Percentiles rank a stretch among this genome's conserved stretches.
Conservation (phyloP, 2,797 vertebrate species). For the Acrossocheilus fasciatus region DNA sequence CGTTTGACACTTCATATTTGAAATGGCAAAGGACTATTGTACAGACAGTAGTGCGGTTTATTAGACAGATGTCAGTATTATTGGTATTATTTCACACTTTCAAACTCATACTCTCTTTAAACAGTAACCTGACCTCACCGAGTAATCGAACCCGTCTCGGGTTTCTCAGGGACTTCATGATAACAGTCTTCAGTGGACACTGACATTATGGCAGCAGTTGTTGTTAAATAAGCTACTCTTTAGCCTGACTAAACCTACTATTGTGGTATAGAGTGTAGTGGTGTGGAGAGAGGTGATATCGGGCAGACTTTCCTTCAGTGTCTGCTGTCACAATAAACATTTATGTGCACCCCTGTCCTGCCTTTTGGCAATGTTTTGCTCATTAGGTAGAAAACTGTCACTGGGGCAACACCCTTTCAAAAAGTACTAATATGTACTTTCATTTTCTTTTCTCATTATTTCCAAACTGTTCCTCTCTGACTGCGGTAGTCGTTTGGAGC, state of each 20-base stretch:
- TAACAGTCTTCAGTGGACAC: neutral
- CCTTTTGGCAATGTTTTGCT: neutral
- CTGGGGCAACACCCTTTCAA: too few species aligned
- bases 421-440: neutral
- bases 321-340: neutral
- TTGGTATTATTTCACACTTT: neutral
- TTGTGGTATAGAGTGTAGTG: neutral
- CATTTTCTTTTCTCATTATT: neutral
- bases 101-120: neutral
- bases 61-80: neutral
- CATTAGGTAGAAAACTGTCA: neutral
- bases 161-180: neutral
- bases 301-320: neutral
- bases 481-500: neutral
- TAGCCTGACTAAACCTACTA: neutral
- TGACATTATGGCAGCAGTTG: neutral
- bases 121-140: slow-evolving; percentile 12
- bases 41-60: neutral
- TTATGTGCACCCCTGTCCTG: neutral
- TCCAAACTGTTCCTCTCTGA: neutral
- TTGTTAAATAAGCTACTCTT: neutral
- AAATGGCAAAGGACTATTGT: neutral
- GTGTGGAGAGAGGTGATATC: neutral
- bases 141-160: neutral
- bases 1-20: neutral